phyloP scores from a whole-genome alignment of 2,888 invertebrate genomes.

The Maniola hyperantus region DNA sequence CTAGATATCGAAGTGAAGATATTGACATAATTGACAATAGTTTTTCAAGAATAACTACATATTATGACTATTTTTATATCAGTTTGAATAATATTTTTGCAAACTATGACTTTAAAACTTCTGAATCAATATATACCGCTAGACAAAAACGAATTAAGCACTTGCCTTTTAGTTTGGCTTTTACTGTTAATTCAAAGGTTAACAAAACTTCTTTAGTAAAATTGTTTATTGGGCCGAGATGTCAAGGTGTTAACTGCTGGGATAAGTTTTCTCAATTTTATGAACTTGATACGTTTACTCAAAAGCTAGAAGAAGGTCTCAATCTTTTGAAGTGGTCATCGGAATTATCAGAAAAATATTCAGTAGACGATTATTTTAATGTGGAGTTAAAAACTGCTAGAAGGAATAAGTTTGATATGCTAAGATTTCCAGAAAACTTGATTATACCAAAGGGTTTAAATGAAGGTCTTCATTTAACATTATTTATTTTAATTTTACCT shows the following conservation, averaged over 20 bases:
- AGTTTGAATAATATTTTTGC: conserved; percentile 55
- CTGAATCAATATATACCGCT: conserved; percentile 50
- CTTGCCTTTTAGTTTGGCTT: conserved; percentile 57
- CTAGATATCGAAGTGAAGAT: conserved; percentile 55
- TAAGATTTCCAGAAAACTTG: conserved; percentile 67
- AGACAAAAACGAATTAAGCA: conserved; percentile 66
- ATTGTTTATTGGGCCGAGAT: conserved; percentile 69
- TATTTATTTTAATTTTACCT: conserved; percentile 60
- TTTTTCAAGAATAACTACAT: conserved; percentile 60
- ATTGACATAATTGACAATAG: conserved; percentile 53
- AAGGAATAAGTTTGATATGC: conserved; percentile 57
- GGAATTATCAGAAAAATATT: conserved; percentile 52
- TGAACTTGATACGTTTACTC: conserved; percentile 60
- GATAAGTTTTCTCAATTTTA: conserved; percentile 57
- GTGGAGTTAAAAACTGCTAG: conserved; percentile 44
- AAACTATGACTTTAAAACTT: conserved; percentile 41
- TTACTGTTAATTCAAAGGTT: conserved; percentile 56
- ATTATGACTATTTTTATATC: conserved; percentile 62
- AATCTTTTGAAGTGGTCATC: conserved; percentile 63
- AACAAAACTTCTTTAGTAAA: conserved; percentile 55
- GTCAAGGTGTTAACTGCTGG: conserved; percentile 56
- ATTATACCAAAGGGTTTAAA: conserved; percentile 64
- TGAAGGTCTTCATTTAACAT: conserved; percentile 63
- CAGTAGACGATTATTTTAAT: conserved; percentile 58
- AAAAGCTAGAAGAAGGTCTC: conserved; percentile 54